Base-by-base conservation (phyloP, 2,113 vertebrate genomes). In the Oryzias melastigma region DNA sequence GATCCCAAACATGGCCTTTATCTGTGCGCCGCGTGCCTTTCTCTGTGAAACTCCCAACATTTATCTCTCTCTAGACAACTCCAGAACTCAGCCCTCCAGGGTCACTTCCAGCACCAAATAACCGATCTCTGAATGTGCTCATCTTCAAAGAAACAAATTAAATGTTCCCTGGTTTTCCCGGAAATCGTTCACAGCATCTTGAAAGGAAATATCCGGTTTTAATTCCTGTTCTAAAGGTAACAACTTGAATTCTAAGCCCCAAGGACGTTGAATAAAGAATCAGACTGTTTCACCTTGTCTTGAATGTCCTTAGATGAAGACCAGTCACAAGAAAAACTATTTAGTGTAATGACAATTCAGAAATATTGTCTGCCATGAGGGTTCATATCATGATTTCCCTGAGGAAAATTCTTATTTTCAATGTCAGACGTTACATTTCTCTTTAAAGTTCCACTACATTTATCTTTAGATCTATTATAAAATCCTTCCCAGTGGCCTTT, bases 1-100 rank as follows among this genome's bases (percentile, higher is more conserved):
- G 57, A 65, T 73, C 69, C 68, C 53, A 77, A 79, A 80, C 78
- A 53, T 71, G 54, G 53, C 58, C 50, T 65, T 60, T 70, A 82
- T 80, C 75, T 73, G 77, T 44, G 52, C 22, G 72, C 71, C 55
- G 60, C 65, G 56, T 35, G 8, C 55, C 62, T 65, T 64, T 74
- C 69, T 74, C 54, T 57, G 58, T 44, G 60, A 54, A 63, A 52
- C 53, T 16, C 57, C 17, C 27, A 40, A 2, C 72, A 71, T 85
- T 87, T 81, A 82, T 82, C 81, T 82, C 76, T 63, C 76, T 75
- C 64, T 64, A 5, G 52, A 70, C 27, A 62, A 65, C 29, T 35
- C 8, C 35, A 35, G 35, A 12, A 35, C 35, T 72, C 58, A 51
- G 12, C 66, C 52, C 68, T 68, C 60, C 24, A 2, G 20, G 70